phyloP scores from a whole-genome alignment of 2,113 vertebrate genomes.

The Pygoscelis adeliae region DNA sequence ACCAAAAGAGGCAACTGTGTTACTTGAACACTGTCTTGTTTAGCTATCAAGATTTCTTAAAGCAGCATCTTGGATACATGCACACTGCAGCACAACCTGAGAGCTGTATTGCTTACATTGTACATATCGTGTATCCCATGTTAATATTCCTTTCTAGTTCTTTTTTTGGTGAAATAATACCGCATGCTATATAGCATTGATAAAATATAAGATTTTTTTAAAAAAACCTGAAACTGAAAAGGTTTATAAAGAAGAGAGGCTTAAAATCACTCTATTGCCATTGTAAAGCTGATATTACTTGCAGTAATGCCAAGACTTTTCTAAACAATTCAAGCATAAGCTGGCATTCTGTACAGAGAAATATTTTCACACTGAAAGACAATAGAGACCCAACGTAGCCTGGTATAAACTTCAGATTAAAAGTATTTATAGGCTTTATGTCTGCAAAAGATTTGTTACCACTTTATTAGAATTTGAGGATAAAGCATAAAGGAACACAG shows the following conservation, averaged over 20 bases:
- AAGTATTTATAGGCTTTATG: neutral
- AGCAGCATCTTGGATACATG: neutral
- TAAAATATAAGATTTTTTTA: neutral
- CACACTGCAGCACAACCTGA: neutral
- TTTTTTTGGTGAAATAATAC: neutral
- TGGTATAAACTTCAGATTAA: neutral
- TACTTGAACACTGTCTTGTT: neutral
- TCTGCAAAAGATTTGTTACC: neutral
- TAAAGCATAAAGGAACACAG: neutral
- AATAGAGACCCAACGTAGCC: neutral
- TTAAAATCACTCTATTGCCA: neutral
- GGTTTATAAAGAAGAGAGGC: neutral
- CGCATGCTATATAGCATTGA: accelerated
- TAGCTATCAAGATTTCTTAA: neutral
- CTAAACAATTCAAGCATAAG: neutral
- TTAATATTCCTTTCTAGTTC: neutral
- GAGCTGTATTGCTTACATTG: neutral
- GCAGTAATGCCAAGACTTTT: neutral
- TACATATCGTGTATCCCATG: accelerated
- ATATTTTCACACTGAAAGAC: neutral
- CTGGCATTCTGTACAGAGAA: neutral
- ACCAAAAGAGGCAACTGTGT: neutral
- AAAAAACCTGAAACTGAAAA: neutral
- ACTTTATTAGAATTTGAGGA: neutral
- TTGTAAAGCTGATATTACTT: neutral